Base-by-base conservation (phyloP, 2,888 invertebrate species). In the Ophion ellenae region DNA sequence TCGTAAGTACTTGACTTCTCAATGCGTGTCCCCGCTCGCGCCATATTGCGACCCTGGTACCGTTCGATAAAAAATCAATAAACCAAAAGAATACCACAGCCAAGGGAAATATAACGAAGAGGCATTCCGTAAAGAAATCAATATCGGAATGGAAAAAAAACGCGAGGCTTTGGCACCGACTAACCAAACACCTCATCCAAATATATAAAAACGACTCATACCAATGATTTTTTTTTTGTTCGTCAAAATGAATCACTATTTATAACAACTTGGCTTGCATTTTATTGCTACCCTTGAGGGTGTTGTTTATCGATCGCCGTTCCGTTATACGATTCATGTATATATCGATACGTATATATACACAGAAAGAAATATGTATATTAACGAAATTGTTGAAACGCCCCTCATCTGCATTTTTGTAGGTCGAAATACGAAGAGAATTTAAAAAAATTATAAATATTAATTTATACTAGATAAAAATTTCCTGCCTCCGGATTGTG, bases 401-500 rank as follows among this genome's bases (percentile, higher is more conserved):
- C 87, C 84, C 88, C 88, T 89, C 89, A 89, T 90, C 88, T 89
- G 88, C 89, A 89, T 90, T 90, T 89, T 89, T 88, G 88, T 89
- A 88, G 86, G 64, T 59, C 79, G 74, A 82, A 78, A 84, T 73
- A 83, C 66, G 40, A 40, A 40, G 40, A 6, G 40, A 61, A 78
- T 76, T 59, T 36, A 24, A 73, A 47, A 66, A 61, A 47, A 61
- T 36, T 63, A 24, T 57, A 83, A 61, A 75, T 66, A 71, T 86
- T 74, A 64, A 70, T 86, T 84, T 82, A 47, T 82, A 69, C 69
- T 81, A 77, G 82, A 81, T 61, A 59, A 67, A 79, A 69, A 78
- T 76, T 47, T 73, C 53, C 84, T 86, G 85, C 84, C 85, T 85
- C 87, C 85, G 76, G 79, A 80, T 84, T 74, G 85, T 45, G 66